These are phyloP conservation scores for Naso thynnoides DNA, from an alignment of 2,797 vertebrate species.

Conservation along the genomic window DNA sequence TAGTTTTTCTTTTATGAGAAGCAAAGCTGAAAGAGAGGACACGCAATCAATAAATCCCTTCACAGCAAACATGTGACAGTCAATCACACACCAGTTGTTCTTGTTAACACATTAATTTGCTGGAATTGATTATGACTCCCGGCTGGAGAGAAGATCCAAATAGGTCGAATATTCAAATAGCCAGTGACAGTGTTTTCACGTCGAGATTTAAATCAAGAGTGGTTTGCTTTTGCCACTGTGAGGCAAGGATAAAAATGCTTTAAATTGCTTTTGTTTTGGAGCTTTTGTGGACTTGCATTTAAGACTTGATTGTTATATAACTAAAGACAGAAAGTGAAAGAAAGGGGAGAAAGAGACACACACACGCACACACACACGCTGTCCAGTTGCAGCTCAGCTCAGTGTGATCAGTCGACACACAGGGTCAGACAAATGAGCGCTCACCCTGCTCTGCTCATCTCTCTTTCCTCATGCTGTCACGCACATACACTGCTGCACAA, in stretches of 20 bases:
- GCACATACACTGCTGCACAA: slow-evolving; percentile 28
- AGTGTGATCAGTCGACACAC: slow-evolving; percentile 30
- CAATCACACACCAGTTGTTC: slow-evolving; percentile 61
- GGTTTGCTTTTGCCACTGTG: slow-evolving; percentile 14
- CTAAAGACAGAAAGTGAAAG: slow-evolving; percentile 17
- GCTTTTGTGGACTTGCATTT: slow-evolving; percentile 3
- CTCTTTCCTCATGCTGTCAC: slow-evolving; percentile 45
- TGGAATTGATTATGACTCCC: slow-evolving; percentile 47
- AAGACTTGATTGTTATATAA: slow-evolving; percentile 35
- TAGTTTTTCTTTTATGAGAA: background rate
- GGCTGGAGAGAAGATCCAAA: slow-evolving; percentile 38
- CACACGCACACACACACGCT: background rate
- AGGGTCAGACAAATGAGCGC: slow-evolving; percentile 48
- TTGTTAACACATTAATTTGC: slow-evolving; percentile 57
- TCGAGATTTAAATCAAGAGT: slow-evolving; percentile 8
- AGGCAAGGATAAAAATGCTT: background rate
- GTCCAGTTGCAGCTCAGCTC: slow-evolving; percentile 40
- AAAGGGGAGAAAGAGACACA: slow-evolving; percentile 1
- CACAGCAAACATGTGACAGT: slow-evolving; percentile 30
- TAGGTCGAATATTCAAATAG: slow-evolving; percentile 22
- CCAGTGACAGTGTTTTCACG: slow-evolving; percentile 12
- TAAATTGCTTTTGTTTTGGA: background rate
- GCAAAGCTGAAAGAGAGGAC: background rate
- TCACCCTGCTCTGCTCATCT: slow-evolving; percentile 35
- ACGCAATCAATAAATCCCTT: slow-evolving; percentile 41